These are phyloP conservation scores for Euphydryas editha DNA, from an alignment of 2,888 invertebrate species.

Conservation along the genomic window DNA sequence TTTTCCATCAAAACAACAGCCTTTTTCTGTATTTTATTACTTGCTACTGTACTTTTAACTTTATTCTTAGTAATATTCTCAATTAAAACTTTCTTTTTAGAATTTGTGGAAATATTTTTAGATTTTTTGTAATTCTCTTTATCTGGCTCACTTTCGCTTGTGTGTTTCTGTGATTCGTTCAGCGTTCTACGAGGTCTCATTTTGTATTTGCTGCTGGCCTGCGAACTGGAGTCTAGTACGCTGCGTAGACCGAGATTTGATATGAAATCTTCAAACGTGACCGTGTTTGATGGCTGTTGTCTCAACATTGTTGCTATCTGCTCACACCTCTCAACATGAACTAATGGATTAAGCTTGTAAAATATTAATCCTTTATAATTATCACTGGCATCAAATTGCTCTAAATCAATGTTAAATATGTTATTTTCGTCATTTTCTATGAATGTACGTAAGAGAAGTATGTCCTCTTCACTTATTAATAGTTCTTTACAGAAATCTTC, in stretches of 20 bases:
- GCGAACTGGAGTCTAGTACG: constrained; percentile 35
- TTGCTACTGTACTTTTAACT: background rate
- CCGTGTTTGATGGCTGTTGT: constrained; percentile 13
- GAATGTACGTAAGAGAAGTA: constrained; percentile 49
- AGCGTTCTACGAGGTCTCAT: constrained; percentile 1
- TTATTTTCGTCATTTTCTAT: constrained; percentile 43
- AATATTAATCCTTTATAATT: constrained; percentile 51
- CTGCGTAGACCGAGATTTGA: constrained; percentile 52
- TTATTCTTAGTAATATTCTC: background rate
- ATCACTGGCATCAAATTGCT: constrained; percentile 53
- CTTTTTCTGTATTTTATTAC: background rate
- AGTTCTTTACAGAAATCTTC: constrained; percentile 48
- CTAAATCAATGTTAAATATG: constrained; percentile 48
- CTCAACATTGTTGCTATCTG: constrained; percentile 40
- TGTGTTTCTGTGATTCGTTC: background rate
- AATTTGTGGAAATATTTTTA: background rate
- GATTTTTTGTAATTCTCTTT: constrained; percentile 19
- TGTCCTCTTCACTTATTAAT: constrained; percentile 51
- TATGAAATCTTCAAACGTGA: constrained; percentile 50
- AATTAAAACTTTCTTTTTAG: background rate
- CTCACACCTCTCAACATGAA: constrained; percentile 49
- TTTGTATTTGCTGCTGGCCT: constrained; percentile 21
- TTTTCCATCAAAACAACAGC: background rate
- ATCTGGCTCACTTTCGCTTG: constrained; percentile 4
- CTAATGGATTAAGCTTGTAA: constrained; percentile 62